A percentile compares a stretch with the other conserved stretches of the same genome.
phyloP scores from a whole-genome alignment of 2,113 vertebrate genomes.

The Sebastes fasciatus region DNA sequence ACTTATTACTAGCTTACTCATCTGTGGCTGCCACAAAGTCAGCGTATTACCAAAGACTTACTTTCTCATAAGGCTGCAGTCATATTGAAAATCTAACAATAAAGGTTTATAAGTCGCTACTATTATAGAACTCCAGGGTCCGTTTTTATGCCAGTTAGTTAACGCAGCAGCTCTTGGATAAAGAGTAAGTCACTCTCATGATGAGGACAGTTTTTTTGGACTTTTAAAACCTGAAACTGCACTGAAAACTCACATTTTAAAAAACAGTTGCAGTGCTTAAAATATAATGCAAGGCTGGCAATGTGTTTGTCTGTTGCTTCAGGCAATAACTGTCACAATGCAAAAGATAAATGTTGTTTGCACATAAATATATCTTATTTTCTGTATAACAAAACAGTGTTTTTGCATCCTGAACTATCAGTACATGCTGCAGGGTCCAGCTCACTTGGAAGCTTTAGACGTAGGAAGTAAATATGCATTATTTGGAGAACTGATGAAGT shows the following conservation, averaged over 20 bases:
- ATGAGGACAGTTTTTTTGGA: not conserved
- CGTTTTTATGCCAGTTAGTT: not conserved
- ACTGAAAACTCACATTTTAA: not conserved
- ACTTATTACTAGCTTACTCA: conserved; percentile 40
- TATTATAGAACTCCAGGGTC: not conserved
- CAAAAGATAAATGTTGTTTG: not conserved
- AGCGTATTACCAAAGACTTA: conserved; percentile 14
- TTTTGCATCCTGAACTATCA: not conserved
- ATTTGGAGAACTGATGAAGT: not conserved
- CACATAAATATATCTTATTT: not conserved
- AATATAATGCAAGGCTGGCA: not conserved
- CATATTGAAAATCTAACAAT: conserved; percentile 7
- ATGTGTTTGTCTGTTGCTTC: not conserved
- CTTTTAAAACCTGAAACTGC: not conserved
- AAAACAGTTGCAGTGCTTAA: not conserved
- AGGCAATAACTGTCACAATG: not conserved
- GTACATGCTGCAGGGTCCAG: not conserved
- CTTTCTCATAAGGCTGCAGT: conserved; percentile 17
- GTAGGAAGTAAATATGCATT: not conserved
- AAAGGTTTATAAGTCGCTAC: not conserved
- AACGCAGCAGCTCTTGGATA: not conserved
- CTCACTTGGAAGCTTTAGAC: not conserved
- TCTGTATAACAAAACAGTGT: not conserved
- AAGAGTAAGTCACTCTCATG: not conserved
- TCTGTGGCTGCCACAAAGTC: conserved; percentile 25